A percentile compares a stretch with the other conserved stretches of the same genome.
phyloP scores from a whole-genome alignment of 2,888 invertebrate genomes.

The Brenthis ino region DNA sequence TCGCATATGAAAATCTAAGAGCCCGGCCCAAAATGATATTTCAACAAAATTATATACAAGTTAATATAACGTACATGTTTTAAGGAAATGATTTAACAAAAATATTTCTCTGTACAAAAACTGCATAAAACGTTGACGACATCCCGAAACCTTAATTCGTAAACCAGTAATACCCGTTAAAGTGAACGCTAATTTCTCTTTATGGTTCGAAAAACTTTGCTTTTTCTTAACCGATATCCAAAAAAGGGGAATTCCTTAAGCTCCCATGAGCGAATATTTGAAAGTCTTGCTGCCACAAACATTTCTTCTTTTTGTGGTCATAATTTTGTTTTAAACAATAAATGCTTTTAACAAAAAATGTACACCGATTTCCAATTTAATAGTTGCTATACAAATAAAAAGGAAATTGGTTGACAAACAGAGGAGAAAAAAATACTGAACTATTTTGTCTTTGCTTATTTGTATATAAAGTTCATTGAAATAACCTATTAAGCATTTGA shows the following conservation, averaged over 20 bases:
- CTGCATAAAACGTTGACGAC: background rate
- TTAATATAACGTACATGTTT: background rate
- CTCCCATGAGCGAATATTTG: background rate
- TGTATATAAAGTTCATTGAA: no score
- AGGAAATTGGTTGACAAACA: no score
- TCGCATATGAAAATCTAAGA: no score
- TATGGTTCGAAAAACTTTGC: background rate
- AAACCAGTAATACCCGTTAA: slow-evolving; percentile 9
- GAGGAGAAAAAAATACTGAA: no score
- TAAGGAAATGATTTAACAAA: background rate
- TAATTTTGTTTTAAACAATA: background rate
- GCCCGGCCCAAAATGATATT: no score
- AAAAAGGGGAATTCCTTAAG: background rate
- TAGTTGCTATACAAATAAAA: no score
- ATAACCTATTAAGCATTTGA: no score
- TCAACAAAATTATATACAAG: background rate
- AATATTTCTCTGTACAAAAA: background rate
- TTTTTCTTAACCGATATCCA: background rate
- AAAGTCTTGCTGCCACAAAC: background rate
- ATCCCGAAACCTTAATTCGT: slow-evolving; percentile 11
- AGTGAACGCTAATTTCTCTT: slow-evolving; percentile 1
- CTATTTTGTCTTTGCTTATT: no score
- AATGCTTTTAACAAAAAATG: no score
- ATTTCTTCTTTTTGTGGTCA: background rate
- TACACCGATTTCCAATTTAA: no score